Evolutionary conservation across 2,888 invertebrate genomes (phyloP).

Genomic region (Epistrophe eligans): DNA sequence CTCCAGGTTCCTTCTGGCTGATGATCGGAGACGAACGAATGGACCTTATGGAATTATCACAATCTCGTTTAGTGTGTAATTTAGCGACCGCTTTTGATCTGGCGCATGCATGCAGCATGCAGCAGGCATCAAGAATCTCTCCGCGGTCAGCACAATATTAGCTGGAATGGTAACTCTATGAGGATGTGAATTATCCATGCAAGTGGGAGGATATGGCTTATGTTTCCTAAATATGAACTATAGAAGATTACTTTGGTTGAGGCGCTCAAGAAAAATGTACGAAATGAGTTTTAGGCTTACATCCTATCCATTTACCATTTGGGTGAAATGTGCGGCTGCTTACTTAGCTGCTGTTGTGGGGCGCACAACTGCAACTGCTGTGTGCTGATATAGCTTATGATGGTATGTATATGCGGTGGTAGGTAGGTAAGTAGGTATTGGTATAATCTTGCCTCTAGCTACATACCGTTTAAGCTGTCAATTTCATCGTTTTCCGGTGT

Average conservation of each 20-base stretch:
- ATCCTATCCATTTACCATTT: slow-evolving; percentile 41
- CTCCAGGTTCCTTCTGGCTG: slow-evolving; percentile 49
- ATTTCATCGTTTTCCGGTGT: slow-evolving; percentile 84
- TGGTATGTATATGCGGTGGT: slow-evolving; percentile 9
- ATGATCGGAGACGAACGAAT: slow-evolving; percentile 49
- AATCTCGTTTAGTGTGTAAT: slow-evolving; percentile 76
- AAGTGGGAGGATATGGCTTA: slow-evolving; percentile 70
- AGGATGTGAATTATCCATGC: slow-evolving; percentile 76
- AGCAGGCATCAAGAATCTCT: slow-evolving; percentile 37
- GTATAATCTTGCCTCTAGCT: slow-evolving; percentile 78
- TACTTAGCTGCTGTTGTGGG: slow-evolving; percentile 40
- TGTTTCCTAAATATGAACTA: slow-evolving; percentile 71
- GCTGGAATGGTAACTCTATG: slow-evolving; percentile 52
- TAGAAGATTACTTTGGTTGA: slow-evolving; percentile 59
- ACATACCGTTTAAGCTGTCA: slow-evolving; percentile 79
- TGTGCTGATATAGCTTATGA: slow-evolving; percentile 77
- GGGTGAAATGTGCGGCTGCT: slow-evolving; percentile 29
- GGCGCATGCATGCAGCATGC: slow-evolving; percentile 67
- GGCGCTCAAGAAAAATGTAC: not conserved
- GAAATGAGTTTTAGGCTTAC: slow-evolving; percentile 22
- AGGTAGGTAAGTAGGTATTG: slow-evolving; percentile 15
- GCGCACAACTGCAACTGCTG: slow-evolving; percentile 33
- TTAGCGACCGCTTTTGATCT: slow-evolving; percentile 76
- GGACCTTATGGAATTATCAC: slow-evolving; percentile 74
- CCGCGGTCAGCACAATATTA: not conserved